A percentile compares a stretch with the other conserved stretches of the same genome.
These are phyloP conservation scores for Brachyalestes nurse DNA, from an alignment of 2,797 vertebrate species.

Conservation along the genomic window DNA sequence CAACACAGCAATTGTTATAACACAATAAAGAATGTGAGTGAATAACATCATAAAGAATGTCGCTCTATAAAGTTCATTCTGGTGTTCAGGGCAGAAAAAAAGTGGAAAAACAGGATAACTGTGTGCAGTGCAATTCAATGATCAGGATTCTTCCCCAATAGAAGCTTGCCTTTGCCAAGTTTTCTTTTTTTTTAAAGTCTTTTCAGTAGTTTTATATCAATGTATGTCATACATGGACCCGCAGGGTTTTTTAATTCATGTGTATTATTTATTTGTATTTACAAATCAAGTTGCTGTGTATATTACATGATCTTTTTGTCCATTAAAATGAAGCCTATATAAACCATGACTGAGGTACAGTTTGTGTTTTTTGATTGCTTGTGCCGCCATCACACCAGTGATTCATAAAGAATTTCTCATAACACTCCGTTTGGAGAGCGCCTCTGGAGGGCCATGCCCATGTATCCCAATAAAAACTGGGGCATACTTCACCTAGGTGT, in stretches of 20 bases:
- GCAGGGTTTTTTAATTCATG: neutral
- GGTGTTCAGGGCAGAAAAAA: neutral
- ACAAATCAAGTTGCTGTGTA: neutral
- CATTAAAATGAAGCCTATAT: neutral
- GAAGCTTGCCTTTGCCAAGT: neutral
- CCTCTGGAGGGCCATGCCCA: too few species aligned
- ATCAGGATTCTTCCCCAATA: neutral
- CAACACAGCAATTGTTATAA: neutral
- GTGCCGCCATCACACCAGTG: too few species aligned
- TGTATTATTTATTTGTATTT: conserved; percentile 6
- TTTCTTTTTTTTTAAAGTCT: too few species aligned
- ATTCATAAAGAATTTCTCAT: too few species aligned
- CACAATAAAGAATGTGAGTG: neutral
- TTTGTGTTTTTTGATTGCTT: too few species aligned
- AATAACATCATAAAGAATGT: too few species aligned
- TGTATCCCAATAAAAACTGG: too few species aligned
- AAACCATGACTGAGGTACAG: neutral
- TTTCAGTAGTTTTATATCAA: neutral
- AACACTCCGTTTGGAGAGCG: too few species aligned
- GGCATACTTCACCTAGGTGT: too few species aligned
- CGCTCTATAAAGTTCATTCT: neutral
- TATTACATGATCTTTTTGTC: neutral
- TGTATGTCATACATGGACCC: neutral
- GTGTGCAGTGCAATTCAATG: neutral
- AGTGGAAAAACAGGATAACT: neutral